A percentile compares a stretch with the other conserved stretches of the same genome.
Conservation (phyloP, 2,888 invertebrate genomes). For the Chloromyia formosa region DNA sequence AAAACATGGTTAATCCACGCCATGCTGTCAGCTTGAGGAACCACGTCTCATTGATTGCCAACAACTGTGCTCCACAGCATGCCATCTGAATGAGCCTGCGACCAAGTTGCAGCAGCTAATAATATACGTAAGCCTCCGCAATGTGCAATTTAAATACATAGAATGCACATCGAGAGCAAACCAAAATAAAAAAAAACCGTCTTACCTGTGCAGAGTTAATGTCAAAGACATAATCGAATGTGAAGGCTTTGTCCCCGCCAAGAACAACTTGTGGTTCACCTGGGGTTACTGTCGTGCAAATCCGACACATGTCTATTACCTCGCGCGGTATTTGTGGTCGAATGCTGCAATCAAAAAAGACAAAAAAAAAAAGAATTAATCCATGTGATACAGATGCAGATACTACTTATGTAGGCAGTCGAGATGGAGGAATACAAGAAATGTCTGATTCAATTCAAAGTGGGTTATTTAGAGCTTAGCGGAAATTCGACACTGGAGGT, state of each 20-base stretch:
- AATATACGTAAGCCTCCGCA: too few species aligned
- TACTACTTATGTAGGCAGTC: neutral
- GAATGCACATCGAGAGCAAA: too few species aligned
- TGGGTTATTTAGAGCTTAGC: constrained; percentile 13
- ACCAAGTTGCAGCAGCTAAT: too few species aligned
- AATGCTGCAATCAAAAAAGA: constrained; percentile 72
- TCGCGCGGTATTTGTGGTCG: constrained; percentile 94
- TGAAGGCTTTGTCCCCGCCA: constrained; percentile 93
- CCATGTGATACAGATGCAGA: neutral
- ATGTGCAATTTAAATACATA: too few species aligned
- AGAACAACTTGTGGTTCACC: constrained; percentile 92
- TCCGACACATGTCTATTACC: constrained; percentile 92
- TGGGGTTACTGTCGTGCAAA: constrained; percentile 89
- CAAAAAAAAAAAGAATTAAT: constrained; percentile 8
- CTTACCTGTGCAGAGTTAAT: constrained; percentile 74
- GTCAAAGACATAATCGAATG: constrained; percentile 96
- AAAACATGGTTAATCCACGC: neutral
- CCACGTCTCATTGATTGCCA: too few species aligned
- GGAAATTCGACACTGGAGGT: neutral
- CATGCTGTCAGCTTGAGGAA: too few species aligned
- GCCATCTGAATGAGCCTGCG: too few species aligned
- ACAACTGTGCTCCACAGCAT: too few species aligned
- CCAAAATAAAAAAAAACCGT: too few species aligned
- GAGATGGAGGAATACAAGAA: neutral
- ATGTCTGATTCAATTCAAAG: constrained; percentile 10